A percentile compares a stretch with the other conserved stretches of the same genome.
phyloP scores from a whole-genome alignment of 2,113 vertebrate genomes.

The Sminthopsis crassicaudata region DNA sequence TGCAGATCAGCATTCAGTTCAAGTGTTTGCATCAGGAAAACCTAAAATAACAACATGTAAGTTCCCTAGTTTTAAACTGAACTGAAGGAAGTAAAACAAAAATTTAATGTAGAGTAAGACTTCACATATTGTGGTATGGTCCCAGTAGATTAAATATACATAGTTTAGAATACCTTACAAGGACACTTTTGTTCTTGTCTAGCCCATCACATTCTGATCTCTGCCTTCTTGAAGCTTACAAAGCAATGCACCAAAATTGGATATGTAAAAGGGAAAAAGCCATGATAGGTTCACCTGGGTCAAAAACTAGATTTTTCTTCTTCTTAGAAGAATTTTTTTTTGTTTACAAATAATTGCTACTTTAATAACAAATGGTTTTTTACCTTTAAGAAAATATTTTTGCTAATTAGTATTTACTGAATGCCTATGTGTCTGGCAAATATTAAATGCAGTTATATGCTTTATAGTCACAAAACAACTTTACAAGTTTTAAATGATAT shows the following conservation, averaged over 20 bases:
- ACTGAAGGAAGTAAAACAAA: slow-evolving; percentile 40
- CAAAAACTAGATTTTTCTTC: neutral
- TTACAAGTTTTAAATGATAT: slow-evolving; percentile 42
- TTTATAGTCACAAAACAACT: slow-evolving; percentile 11
- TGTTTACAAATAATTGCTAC: slow-evolving; percentile 26
- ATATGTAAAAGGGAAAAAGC: neutral
- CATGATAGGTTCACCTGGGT: neutral
- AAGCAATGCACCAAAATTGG: neutral
- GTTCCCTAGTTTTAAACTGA: slow-evolving; percentile 72
- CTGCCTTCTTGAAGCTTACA: slow-evolving; percentile 21
- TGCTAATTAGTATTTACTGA: slow-evolving; percentile 39
- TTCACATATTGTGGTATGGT: slow-evolving; percentile 30
- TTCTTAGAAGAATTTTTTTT: neutral
- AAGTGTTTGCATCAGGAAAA: slow-evolving; percentile 93
- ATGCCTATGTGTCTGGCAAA: neutral
- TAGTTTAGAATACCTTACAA: neutral
- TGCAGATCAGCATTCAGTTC: slow-evolving; percentile 94
- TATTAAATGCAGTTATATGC: neutral
- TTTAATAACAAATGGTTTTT: slow-evolving; percentile 35
- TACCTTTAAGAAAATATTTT: slow-evolving; percentile 43
- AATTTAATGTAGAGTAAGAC: slow-evolving; percentile 38
- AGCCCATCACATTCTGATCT: neutral
- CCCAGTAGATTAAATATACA: slow-evolving; percentile 22
- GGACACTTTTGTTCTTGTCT: neutral
- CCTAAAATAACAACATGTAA: slow-evolving; percentile 91